These are phyloP conservation scores for Sigmodon hispidus DNA, from an alignment of 2,113 vertebrate genomes.

Conservation along the genomic window DNA sequence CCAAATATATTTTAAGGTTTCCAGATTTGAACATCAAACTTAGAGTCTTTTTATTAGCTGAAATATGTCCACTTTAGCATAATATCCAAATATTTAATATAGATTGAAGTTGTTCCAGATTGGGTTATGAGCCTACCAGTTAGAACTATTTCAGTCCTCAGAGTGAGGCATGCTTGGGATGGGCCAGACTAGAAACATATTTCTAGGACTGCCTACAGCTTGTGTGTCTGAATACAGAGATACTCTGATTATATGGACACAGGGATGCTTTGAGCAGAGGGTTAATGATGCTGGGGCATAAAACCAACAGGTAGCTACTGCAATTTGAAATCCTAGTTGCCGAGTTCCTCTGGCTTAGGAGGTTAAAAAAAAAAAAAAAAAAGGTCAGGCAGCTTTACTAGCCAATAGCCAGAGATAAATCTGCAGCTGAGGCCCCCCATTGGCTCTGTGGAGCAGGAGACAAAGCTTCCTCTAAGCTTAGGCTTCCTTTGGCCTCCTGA, in stretches of 20 bases:
- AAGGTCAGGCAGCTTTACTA: background rate
- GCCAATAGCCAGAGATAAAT: background rate
- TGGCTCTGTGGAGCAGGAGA: background rate
- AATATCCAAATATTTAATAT: background rate
- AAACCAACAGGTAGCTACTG: background rate
- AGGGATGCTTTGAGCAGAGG: background rate
- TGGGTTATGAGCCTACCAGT: background rate
- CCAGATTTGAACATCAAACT: background rate
- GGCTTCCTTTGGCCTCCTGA: slow-evolving; percentile 41
- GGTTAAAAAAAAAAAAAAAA: no score
- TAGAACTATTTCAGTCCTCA: background rate
- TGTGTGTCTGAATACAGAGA: background rate
- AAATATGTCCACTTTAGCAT: background rate
- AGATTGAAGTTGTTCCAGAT: background rate
- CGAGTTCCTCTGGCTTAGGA: background rate
- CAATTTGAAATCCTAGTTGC: slow-evolving; percentile 10
- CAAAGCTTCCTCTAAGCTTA: slow-evolving; percentile 4
- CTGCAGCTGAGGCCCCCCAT: slow-evolving; percentile 25
- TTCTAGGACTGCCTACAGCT: background rate
- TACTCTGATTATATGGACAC: background rate
- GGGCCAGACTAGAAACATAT: background rate
- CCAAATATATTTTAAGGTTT: slow-evolving; percentile 14
- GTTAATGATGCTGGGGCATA: background rate
- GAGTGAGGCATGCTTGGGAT: background rate
- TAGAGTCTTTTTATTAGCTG: background rate